A percentile compares a stretch with the other conserved stretches of the same genome.
phyloP scores from a whole-genome alignment of 2,888 invertebrate genomes.

The Tuberolachnus salignus region DNA sequence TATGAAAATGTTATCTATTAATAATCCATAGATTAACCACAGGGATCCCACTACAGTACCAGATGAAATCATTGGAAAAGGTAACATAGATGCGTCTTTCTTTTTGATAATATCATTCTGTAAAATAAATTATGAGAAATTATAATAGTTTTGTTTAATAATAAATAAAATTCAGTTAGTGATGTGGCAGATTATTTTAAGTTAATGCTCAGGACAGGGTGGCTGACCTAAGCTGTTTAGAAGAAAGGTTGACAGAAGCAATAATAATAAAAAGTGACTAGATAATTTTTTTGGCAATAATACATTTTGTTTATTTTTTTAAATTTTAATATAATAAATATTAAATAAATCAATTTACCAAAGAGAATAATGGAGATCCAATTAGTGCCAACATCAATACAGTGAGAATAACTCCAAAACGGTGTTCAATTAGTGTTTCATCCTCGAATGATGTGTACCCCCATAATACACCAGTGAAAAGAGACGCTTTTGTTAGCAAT shows the following conservation, averaged over 20 bases:
- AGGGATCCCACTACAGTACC: conserved; percentile 78
- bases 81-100: conserved; percentile 65
- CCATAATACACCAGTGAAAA: conserved; percentile 68
- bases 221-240: too few species aligned
- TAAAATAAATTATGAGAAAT: conserved; percentile 36
- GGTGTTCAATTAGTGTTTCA: conserved; percentile 70
- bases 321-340: neutral
- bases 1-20: conserved; percentile 77
- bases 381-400: conserved; percentile 71
- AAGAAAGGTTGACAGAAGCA: neutral
- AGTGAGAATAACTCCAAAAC: conserved; percentile 76
- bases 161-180: too few species aligned
- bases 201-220: too few species aligned
- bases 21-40: conserved; percentile 84
- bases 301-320: neutral
- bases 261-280: neutral
- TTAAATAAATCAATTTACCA: conserved; percentile 67
- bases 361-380: conserved; percentile 73
- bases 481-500: conserved; percentile 66
- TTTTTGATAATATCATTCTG: conserved; percentile 43
- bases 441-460: conserved; percentile 73
- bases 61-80: conserved; percentile 85
- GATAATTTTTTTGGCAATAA: neutral
- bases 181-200: too few species aligned
- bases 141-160: too few species aligned